Percentiles rank a stretch among this genome's conserved stretches.
These are phyloP conservation scores for Kryphioiulus occultus DNA, from an alignment of 2,888 invertebrate genomes.

Conservation along the genomic window DNA sequence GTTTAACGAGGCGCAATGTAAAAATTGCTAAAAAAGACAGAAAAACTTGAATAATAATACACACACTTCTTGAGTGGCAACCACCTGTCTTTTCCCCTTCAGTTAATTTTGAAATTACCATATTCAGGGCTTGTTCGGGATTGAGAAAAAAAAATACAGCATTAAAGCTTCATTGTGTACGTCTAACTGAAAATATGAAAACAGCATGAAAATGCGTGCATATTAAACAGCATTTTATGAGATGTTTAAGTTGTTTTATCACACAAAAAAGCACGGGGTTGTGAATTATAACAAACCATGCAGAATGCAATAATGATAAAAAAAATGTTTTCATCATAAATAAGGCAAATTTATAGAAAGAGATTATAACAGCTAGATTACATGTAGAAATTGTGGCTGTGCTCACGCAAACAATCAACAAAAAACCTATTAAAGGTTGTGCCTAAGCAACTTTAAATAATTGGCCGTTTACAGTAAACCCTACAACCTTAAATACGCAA, in stretches of 20 bases:
- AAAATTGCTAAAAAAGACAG: not conserved
- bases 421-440: not conserved
- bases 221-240: conserved; percentile 30
- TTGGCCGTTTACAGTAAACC: not conserved
- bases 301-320: not conserved
- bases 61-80: not conserved
- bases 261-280: not conserved
- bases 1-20: not conserved
- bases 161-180: conserved; percentile 4
- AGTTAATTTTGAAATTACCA: not conserved
- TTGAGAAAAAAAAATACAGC: not conserved
- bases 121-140: not conserved
- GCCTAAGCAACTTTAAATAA: not conserved
- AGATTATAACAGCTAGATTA: not conserved
- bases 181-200: conserved; percentile 31
- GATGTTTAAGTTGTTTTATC: not conserved
- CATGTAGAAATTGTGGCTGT: not conserved
- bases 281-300: not conserved
- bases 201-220: not conserved
- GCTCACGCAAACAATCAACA: not conserved
- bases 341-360: not conserved
- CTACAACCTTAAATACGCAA: not conserved
- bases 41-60: not conserved
- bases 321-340: conserved; percentile 17
- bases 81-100: conserved; percentile 31